phyloP scores from a whole-genome alignment of 2,888 invertebrate species.

The Reticulitermes lucifugus region DNA sequence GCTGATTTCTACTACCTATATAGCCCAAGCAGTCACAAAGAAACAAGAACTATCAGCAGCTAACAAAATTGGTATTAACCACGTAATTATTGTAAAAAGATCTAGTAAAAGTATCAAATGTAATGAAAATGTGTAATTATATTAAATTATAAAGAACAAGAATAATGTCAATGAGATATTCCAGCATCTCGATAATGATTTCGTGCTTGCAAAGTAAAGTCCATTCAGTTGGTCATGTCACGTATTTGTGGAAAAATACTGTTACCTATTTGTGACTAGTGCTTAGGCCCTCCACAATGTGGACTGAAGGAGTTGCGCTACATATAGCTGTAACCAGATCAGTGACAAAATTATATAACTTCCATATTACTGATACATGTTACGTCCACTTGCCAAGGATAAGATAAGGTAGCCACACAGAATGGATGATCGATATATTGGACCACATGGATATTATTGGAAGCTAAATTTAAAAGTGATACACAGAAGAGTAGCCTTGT shows the following conservation, averaged over 20 bases:
- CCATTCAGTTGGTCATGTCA: slow-evolving; percentile 21
- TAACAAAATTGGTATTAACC: slow-evolving; percentile 5
- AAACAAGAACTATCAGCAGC: slow-evolving; percentile 5
- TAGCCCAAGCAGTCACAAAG: slow-evolving; percentile 29
- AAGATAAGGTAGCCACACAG: background rate
- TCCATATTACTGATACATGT: background rate
- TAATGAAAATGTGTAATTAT: slow-evolving; percentile 20
- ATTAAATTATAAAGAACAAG: slow-evolving; percentile 1
- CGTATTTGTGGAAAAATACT: slow-evolving; percentile 23
- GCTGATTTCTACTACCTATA: slow-evolving; percentile 13
- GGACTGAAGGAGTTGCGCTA: background rate
- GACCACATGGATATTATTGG: background rate
- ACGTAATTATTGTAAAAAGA: slow-evolving; percentile 1
- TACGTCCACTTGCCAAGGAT: background rate
- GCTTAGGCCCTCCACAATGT: slow-evolving; percentile 24
- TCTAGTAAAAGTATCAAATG: slow-evolving; percentile 19
- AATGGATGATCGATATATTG: background rate
- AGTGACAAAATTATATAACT: background rate
- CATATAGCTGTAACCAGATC: background rate
- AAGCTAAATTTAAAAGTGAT: background rate
- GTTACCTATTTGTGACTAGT: slow-evolving; percentile 28
- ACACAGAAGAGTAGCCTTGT: background rate
- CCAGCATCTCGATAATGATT: background rate
- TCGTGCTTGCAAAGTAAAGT: slow-evolving; percentile 22
- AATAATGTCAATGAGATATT: background rate